phyloP scores from a whole-genome alignment of 2,113 vertebrate genomes.

The Neoarius graeffei region DNA sequence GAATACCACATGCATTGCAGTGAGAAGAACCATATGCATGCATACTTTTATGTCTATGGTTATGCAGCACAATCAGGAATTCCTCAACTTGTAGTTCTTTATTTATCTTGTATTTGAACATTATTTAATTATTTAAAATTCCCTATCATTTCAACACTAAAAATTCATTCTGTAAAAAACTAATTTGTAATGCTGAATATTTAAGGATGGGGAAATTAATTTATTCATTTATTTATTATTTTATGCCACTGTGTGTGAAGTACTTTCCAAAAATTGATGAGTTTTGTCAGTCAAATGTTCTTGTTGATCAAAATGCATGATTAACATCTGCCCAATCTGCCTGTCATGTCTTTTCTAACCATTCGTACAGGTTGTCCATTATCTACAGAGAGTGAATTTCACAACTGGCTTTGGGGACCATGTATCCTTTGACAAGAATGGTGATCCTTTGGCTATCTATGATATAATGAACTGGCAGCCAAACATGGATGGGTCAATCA shows the following conservation, averaged over 20 bases:
- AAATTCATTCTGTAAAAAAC: neutral
- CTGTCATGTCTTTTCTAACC: neutral
- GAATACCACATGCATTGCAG: neutral
- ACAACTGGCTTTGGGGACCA: conserved; percentile 67
- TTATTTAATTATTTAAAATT: neutral
- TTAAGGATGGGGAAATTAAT: neutral
- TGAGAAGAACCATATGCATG: neutral
- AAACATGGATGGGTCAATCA: conserved; percentile 57
- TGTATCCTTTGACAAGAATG: conserved; percentile 72
- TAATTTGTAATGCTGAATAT: neutral
- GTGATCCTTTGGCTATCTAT: conserved; percentile 72
- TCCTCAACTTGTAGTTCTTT: neutral
- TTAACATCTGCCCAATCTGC: neutral
- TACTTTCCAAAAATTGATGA: neutral
- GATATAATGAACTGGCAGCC: conserved; percentile 72
- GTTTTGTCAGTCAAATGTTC: neutral
- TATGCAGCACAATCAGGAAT: neutral
- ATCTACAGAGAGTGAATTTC: conserved; percentile 68
- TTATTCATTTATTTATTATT: neutral
- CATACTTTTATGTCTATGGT: neutral
- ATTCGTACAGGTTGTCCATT: conserved; percentile 61
- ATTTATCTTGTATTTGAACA: neutral
- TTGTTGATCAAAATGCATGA: neutral
- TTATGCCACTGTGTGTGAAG: neutral
- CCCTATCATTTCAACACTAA: neutral